phyloP scores from a whole-genome alignment of 2,797 vertebrate species.

The Clarias laeviceps region DNA sequence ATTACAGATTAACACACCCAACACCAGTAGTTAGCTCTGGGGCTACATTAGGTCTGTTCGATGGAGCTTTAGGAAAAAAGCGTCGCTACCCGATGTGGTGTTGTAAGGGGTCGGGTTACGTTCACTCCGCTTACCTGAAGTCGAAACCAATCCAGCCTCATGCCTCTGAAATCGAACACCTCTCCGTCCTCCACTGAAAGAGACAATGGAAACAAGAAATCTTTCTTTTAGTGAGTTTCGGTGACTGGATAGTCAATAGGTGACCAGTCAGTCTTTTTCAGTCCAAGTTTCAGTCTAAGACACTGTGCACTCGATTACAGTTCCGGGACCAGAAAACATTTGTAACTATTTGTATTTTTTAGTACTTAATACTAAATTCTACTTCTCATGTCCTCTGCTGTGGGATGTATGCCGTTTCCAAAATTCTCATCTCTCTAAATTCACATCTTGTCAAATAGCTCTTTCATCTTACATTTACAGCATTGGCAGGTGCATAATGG shows the following conservation, averaged over 20 bases:
- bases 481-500: too few relatives aligned
- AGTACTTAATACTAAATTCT: background rate
- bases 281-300: background rate
- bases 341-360: background rate
- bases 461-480: too few relatives aligned
- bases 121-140: slow-evolving; percentile 84
- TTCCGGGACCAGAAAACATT: background rate
- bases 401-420: background rate
- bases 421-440: background rate
- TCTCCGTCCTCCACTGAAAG: slow-evolving; percentile 95
- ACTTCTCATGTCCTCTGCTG: background rate
- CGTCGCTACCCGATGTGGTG: background rate
- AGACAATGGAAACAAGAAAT: slow-evolving; percentile 39
- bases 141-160: slow-evolving; percentile 98
- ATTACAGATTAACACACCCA: too few relatives aligned
- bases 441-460: background rate
- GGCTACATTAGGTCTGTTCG: background rate
- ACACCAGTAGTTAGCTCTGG: background rate
- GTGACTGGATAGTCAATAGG: background rate
- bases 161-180: slow-evolving; percentile 98
- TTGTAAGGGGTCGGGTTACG: background rate
- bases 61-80: background rate
- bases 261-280: background rate
- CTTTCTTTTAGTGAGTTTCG: background rate
- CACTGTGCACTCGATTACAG: background rate